phyloP scores from a whole-genome alignment of 2,797 vertebrate genomes.

The Clarias pachynema region DNA sequence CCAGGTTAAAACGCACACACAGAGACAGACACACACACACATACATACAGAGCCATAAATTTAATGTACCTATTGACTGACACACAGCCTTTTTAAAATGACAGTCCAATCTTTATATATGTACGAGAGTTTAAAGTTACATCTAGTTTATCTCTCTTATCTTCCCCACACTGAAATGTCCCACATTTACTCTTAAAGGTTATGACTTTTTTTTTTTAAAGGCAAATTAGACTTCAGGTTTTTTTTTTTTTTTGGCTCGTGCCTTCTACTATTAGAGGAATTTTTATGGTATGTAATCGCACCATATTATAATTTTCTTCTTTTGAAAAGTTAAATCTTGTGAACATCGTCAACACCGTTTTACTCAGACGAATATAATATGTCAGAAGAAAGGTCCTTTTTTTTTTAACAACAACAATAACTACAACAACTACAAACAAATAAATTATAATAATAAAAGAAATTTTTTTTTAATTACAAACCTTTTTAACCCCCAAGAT shows the following conservation, averaged over 20 bases:
- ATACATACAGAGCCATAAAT: slow-evolving; percentile 30
- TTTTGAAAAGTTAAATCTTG: neutral
- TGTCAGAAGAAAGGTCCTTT: neutral
- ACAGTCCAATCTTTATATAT: neutral
- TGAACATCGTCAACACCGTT: neutral
- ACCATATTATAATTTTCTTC: neutral
- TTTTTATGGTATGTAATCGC: neutral
- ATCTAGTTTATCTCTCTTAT: slow-evolving; percentile 23
- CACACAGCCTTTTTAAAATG: slow-evolving; percentile 15
- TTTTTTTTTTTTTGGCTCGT: neutral
- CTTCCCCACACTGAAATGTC: slow-evolving; percentile 5
- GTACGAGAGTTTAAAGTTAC: slow-evolving; percentile 2
- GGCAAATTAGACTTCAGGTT: neutral
- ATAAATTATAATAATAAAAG: neutral
- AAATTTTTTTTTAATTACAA: neutral
- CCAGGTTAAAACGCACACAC: slow-evolving; percentile 66
- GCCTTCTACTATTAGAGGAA: neutral
- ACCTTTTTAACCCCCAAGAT: neutral
- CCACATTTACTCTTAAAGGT: slow-evolving; percentile 17
- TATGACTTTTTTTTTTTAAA: slow-evolving; percentile 4
- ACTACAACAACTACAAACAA: too few species aligned
- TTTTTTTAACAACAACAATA: too few species aligned
- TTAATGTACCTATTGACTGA: slow-evolving; percentile 17
- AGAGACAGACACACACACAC: slow-evolving; percentile 36
- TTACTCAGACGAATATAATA: neutral